Conservation (phyloP, 2,888 invertebrate genomes). For the Tinea pellionella region DNA sequence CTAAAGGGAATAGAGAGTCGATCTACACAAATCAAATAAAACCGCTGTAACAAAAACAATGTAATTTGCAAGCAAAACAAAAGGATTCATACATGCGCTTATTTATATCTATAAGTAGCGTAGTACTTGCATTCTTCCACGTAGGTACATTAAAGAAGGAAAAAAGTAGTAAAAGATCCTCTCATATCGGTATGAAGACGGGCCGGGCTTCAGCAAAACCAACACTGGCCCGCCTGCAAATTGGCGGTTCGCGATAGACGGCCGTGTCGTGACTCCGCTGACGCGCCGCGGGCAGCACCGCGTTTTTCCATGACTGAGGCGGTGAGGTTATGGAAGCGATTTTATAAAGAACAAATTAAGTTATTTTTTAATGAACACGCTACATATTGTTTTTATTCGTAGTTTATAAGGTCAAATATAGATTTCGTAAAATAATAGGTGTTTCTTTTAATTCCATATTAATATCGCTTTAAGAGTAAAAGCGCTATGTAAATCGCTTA, state of each 20-base stretch:
- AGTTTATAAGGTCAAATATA: no score
- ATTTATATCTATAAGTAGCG: background rate
- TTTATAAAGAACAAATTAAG: background rate
- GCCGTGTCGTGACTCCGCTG: slow-evolving; percentile 58
- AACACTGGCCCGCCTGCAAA: slow-evolving; percentile 64
- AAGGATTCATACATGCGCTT: slow-evolving; percentile 10
- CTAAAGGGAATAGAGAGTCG: background rate
- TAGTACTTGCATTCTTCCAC: slow-evolving; percentile 12
- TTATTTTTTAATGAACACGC: no score
- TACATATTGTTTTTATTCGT: no score
- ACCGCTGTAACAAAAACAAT: slow-evolving; percentile 5
- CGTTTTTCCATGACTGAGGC: background rate
- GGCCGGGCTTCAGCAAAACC: slow-evolving; percentile 60
- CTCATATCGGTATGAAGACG: slow-evolving; percentile 34
- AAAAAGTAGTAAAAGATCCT: slow-evolving; percentile 5
- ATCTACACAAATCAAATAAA: background rate
- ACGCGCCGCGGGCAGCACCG: slow-evolving; percentile 42
- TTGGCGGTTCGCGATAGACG: slow-evolving; percentile 58
- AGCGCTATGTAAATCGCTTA: background rate
- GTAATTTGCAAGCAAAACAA: slow-evolving; percentile 13
- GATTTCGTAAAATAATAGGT: no score
- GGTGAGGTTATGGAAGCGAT: slow-evolving; percentile 1
- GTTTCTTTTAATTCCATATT: no score
- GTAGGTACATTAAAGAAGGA: slow-evolving; percentile 12
- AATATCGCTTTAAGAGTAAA: no score